These are phyloP conservation scores for Caenorhabditis elegans DNA, from an alignment of 1,140 invertebrate genomes.

Conservation along the genomic window DNA sequence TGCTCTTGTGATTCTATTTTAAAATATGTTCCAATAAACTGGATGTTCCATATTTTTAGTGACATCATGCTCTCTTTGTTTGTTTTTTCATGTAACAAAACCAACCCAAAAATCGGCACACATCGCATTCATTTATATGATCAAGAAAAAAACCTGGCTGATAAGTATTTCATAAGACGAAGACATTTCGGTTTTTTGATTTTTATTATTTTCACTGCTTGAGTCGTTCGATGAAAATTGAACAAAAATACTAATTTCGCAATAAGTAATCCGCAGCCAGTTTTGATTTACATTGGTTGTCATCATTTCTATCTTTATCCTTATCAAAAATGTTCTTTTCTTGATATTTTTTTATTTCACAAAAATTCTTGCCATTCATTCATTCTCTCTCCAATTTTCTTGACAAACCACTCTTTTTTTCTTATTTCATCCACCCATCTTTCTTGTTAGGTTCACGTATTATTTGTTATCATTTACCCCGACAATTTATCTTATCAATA, in stretches of 20 bases:
- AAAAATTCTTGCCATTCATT: not conserved
- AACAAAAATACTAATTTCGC: too few relatives aligned
- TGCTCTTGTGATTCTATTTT: too few relatives aligned
- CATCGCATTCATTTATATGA: not conserved
- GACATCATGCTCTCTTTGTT: not conserved
- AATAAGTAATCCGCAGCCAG: too few relatives aligned
- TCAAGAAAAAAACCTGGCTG: not conserved
- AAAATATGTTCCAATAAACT: not conserved
- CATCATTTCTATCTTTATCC: not conserved
- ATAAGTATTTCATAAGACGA: not conserved
- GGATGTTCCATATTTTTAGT: not conserved
- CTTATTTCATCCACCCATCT: not conserved
- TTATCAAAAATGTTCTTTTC: not conserved
- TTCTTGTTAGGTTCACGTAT: not conserved
- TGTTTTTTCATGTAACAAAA: not conserved
- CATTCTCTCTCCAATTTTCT: not conserved
- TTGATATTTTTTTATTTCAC: not conserved
- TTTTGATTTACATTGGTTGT: too few relatives aligned
- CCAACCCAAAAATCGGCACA: not conserved
- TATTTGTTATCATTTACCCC: constrained; percentile 13
- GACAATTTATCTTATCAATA: not conserved
- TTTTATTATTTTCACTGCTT: too few relatives aligned
- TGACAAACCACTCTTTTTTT: not conserved
- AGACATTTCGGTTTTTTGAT: constrained; percentile 1
- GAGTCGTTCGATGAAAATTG: too few relatives aligned